Conservation (phyloP, 2,113 vertebrate genomes). For the Boulengeromyrus knoepffleri region DNA sequence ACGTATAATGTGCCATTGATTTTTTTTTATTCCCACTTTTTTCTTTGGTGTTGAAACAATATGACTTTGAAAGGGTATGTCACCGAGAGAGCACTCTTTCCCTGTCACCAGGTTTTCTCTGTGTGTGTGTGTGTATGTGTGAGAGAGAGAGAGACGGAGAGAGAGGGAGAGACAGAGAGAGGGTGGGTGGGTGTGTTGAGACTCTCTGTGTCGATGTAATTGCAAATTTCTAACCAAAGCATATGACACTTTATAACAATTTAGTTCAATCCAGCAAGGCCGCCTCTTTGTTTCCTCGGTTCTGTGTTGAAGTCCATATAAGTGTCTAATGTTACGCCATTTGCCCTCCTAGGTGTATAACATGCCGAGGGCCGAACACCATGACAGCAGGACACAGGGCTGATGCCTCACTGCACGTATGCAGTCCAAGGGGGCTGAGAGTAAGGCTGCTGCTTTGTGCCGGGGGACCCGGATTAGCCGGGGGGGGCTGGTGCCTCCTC, state of each 20-base stretch:
- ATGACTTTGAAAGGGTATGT: not conserved
- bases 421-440: not conserved
- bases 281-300: not conserved
- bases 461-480: not conserved
- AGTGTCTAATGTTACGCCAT: not conserved
- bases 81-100: not conserved
- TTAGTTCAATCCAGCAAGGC: not conserved
- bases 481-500: not conserved
- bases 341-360: not conserved
- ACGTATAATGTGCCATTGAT: conserved; percentile 11
- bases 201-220: not conserved
- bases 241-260: not conserved
- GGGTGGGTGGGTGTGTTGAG: not conserved
- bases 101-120: not conserved
- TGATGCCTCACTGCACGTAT: not conserved
- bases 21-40: conserved; percentile 10
- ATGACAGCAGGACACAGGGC: not conserved
- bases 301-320: not conserved
- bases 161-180: not conserved
- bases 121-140: not conserved
- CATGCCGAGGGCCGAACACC: not conserved
- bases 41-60: conserved; percentile 14
- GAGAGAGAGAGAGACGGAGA: not conserved
- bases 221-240: not conserved
- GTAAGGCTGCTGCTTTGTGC: not conserved